Conservation (phyloP, 2,113 vertebrate species). For the Baryphthengus martii region DNA sequence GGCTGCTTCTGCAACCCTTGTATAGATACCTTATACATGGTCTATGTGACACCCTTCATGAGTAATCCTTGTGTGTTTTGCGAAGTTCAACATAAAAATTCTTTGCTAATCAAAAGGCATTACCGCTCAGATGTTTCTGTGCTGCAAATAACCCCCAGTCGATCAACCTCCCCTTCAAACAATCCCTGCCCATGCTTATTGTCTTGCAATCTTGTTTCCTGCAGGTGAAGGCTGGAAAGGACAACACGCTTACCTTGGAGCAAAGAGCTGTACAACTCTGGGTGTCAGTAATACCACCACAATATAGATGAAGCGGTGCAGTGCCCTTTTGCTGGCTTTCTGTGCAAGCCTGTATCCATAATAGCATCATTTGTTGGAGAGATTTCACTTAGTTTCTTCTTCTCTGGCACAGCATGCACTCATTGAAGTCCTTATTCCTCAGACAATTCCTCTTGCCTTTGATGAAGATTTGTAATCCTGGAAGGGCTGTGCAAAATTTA, state of each 20-base stretch:
- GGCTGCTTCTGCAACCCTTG: neutral
- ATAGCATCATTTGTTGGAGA: neutral
- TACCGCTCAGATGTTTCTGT: neutral
- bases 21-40: neutral
- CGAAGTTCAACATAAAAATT: neutral
- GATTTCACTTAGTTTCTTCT: neutral
- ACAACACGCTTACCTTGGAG: neutral
- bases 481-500: conserved; percentile 11
- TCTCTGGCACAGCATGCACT: neutral
- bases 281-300: neutral
- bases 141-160: neutral
- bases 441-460: neutral
- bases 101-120: neutral
- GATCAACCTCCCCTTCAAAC: neutral
- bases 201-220: neutral
- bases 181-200: neutral
- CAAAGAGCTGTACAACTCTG: neutral
- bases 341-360: neutral
- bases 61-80: neutral
- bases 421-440: neutral
- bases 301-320: neutral
- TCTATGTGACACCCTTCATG: neutral
- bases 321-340: neutral
- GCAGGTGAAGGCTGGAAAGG: neutral
- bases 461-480: neutral